Evolutionary conservation across 2,113 vertebrate genomes (phyloP), one percentile per base, ranked within the genome.

Genomic region (Cromileptes altivelis): DNA sequence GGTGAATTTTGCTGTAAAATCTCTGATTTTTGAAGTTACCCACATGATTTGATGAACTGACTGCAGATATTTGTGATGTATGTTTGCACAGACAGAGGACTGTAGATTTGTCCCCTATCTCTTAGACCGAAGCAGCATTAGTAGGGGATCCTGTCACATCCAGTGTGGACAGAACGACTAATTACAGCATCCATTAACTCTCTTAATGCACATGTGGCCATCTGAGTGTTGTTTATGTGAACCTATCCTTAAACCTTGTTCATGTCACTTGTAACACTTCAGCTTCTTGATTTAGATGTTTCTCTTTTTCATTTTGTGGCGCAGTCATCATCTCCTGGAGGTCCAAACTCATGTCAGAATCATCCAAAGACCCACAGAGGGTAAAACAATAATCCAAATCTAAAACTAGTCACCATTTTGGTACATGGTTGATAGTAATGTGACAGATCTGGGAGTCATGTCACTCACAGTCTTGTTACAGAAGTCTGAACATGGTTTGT

Each of bases 281-380:
- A 45, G 42, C 55, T 25, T 62, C 19, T 67, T 74, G 69, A 53
- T 80, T 37, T 27, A 49, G 30, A 23, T 5, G 1, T 55, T 73
- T 2, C 23, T 67, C 91, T 87, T 75, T 30, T 45, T 52, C 33
- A 30, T 49, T 47, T 55, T 74, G 56, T 61, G 67, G 68, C 71
- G 40, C 76, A 67, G 57, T 42, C 33, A 17, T 56, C 23, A 0
- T 73, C 25, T 74, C 81, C 72, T 64, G 64, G 30, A 85, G 76
- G 82, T 89, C 82, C 89, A 84, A 88, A 86, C 69, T 2, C 4
- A 9, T 37, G 12, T 27, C 42, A 61, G 12, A 77, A 45, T 37
- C 18, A 76, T 53, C 30, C 8, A 25, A 71, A 67, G 80, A 53
- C 78, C 63, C 27, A 21, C 60, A 6, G 47, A 50, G 70, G 37